phyloP scores from a whole-genome alignment of 2,797 vertebrate species.

The Microchirus variegatus region DNA sequence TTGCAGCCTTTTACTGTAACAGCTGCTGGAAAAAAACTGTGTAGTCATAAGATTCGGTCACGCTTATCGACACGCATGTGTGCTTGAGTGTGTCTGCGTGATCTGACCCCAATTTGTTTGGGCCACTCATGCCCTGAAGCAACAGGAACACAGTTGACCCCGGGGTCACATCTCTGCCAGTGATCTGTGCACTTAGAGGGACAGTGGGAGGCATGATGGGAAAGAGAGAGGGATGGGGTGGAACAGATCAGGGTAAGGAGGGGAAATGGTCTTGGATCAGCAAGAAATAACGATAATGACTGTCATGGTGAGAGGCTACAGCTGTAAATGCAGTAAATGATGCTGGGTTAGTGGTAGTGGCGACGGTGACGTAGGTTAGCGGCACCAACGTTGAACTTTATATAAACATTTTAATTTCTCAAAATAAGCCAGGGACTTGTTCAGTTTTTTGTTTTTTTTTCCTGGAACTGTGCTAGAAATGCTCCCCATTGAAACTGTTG shows the following conservation, averaged over 20 bases:
- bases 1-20: conserved; percentile 6
- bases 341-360: background rate
- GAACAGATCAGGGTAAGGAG: conserved; percentile 4
- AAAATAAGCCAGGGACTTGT: background rate
- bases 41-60: conserved; percentile 29
- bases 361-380: conserved; percentile 16
- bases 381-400: conserved; percentile 1
- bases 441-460: background rate
- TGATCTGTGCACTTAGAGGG: conserved; percentile 53
- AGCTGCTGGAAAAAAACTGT: conserved; percentile 11
- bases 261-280: conserved; percentile 29
- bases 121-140: conserved; percentile 46
- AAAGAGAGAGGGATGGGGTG: conserved; percentile 29
- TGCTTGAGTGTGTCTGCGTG: conserved; percentile 15
- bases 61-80: conserved; percentile 20
- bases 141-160: conserved; percentile 63
- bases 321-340: conserved; percentile 24
- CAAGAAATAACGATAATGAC: conserved; percentile 42
- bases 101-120: conserved; percentile 76
- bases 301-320: conserved; percentile 38
- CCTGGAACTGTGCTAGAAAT: conserved; percentile 4
- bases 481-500: background rate
- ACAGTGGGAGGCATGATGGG: conserved; percentile 38
- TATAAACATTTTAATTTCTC: background rate
- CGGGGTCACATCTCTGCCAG: conserved; percentile 61